These are phyloP conservation scores for Drosophila tristis DNA, from an alignment of 1,140 invertebrate genomes.

Conservation along the genomic window DNA sequence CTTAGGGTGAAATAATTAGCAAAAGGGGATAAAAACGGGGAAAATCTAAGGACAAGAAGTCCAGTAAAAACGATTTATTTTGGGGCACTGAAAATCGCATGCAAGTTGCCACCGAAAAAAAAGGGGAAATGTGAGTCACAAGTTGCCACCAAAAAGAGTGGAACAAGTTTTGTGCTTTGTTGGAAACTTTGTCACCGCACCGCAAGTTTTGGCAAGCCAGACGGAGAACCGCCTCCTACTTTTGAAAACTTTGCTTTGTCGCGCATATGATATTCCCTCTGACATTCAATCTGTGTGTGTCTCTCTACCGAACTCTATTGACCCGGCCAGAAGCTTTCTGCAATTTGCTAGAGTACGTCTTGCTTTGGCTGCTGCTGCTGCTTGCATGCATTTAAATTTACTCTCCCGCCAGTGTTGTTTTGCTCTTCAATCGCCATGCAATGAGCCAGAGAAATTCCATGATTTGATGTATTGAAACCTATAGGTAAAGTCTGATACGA, in stretches of 20 bases:
- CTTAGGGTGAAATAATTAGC: constrained; percentile 50
- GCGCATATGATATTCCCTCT: constrained; percentile 74
- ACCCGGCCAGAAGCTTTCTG: constrained; percentile 27
- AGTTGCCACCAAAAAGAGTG: constrained; percentile 25
- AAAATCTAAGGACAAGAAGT: constrained; percentile 12
- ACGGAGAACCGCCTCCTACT: constrained; percentile 39
- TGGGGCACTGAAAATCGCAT: constrained; percentile 41
- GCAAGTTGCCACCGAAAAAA: constrained; percentile 36
- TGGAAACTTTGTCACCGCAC: constrained; percentile 45
- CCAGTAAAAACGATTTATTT: constrained; percentile 40
- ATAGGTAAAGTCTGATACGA: no score
- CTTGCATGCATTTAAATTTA: constrained; percentile 50
- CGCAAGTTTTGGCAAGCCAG: constrained; percentile 69
- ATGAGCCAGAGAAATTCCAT: constrained; percentile 36
- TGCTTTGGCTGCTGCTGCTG: constrained; percentile 32
- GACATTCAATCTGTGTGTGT: constrained; percentile 73
- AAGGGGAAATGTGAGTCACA: constrained; percentile 8
- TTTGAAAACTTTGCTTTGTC: constrained; percentile 49
- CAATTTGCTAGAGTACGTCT: constrained; percentile 67
- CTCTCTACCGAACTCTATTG: constrained; percentile 57
- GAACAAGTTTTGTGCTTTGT: constrained; percentile 61
- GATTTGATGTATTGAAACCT: constrained; percentile 2
- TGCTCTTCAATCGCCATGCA: constrained; percentile 42
- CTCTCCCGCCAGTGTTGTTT: constrained; percentile 27
- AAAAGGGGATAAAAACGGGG: not conserved